phyloP scores from a whole-genome alignment of 2,113 vertebrate species.

The Siniperca knerii region DNA sequence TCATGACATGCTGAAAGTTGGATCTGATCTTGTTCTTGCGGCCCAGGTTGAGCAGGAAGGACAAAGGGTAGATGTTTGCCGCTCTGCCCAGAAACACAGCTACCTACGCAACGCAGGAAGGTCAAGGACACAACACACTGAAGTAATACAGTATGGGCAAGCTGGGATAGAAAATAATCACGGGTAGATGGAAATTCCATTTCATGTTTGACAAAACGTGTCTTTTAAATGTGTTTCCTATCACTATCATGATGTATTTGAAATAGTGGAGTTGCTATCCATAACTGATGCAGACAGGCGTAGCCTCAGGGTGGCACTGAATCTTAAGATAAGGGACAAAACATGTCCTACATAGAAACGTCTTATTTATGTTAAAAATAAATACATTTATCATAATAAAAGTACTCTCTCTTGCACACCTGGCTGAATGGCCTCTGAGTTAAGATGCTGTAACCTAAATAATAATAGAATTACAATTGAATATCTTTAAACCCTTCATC shows the following conservation, averaged over 20 bases:
- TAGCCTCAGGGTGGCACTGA: background rate
- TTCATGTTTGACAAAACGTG: background rate
- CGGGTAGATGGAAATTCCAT: constrained; percentile 17
- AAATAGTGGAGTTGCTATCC: background rate
- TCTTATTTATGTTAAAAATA: no score
- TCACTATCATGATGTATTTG: background rate
- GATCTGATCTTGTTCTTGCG: constrained; percentile 94
- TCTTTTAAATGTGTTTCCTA: background rate
- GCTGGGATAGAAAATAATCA: constrained; percentile 15
- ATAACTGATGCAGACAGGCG: background rate
- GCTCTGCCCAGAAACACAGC: constrained; percentile 97
- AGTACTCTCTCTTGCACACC: no score
- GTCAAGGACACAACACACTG: constrained; percentile 84
- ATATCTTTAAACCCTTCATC: no score
- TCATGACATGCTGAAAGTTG: constrained; percentile 98
- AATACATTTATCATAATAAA: no score
- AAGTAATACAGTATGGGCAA: background rate
- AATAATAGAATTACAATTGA: no score
- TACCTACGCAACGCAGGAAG: constrained; percentile 80
- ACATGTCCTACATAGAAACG: no score
- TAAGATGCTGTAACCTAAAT: no score
- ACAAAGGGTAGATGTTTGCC: constrained; percentile 97
- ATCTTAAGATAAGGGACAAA: no score
- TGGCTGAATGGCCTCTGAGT: no score
- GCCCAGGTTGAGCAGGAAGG: constrained; percentile 95